Evolutionary conservation across 2,797 vertebrate species (phyloP).

Genomic region (Arrhamphus sclerolepis): DNA sequence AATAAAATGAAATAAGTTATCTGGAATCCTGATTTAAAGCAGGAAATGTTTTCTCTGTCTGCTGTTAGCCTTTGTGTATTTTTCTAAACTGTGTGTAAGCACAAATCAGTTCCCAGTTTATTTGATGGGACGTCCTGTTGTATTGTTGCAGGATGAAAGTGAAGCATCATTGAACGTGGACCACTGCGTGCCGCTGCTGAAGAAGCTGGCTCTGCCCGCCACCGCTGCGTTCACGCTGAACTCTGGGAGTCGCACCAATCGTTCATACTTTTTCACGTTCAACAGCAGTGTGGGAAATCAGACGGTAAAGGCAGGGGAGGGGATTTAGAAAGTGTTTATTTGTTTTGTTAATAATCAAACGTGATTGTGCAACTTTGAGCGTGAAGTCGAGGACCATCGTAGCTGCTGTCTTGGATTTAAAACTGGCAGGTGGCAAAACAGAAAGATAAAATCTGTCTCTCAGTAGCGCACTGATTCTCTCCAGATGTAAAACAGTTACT

Average conservation of each 20-base stretch:
- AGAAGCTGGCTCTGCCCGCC: slow-evolving; percentile 73
- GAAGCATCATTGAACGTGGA: slow-evolving; percentile 69
- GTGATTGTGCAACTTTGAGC: no score
- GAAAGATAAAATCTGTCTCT: neutral
- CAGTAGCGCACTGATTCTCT: no score
- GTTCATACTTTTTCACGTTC: slow-evolving; percentile 60
- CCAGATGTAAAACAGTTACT: no score
- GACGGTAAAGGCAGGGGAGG: slow-evolving; percentile 64
- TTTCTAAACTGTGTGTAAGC: neutral
- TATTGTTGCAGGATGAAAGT: slow-evolving; percentile 69
- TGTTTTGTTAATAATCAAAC: no score
- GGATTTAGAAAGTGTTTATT: neutral
- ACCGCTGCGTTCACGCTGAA: slow-evolving; percentile 62
- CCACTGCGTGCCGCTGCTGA: slow-evolving; percentile 75
- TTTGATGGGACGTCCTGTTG: neutral
- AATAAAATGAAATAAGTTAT: no score
- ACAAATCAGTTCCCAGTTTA: no score
- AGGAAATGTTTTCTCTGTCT: no score
- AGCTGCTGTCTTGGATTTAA: no score
- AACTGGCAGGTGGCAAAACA: neutral
- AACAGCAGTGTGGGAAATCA: slow-evolving; percentile 71
- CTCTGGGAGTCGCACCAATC: slow-evolving; percentile 52
- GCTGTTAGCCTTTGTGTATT: neutral
- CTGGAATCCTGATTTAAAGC: no score
- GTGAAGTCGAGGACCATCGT: no score